A percentile compares a stretch with the other conserved stretches of the same genome.
Conservation (phyloP, 2,113 vertebrate genomes). For the Sakesphorus luctuosus region DNA sequence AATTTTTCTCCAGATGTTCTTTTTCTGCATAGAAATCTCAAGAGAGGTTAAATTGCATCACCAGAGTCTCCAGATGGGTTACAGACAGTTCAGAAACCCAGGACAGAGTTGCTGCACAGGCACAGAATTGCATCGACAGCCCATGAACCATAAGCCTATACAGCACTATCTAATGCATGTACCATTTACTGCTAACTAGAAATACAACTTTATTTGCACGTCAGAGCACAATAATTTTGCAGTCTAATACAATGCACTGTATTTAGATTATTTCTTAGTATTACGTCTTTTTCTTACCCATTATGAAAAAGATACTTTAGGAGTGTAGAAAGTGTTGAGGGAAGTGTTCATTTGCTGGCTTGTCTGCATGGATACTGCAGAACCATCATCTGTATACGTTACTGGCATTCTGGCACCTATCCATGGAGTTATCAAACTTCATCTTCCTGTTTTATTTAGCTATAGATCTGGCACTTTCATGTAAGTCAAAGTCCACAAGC, state of each 20-base stretch:
- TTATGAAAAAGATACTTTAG: background rate
- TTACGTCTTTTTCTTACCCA: background rate
- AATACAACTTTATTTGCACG: background rate
- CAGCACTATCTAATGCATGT: background rate
- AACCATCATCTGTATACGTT: background rate
- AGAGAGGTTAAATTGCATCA: background rate
- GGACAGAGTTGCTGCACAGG: background rate
- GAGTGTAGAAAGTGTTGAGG: background rate
- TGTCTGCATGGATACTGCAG: background rate
- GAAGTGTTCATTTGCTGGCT: background rate
- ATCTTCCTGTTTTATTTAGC: conserved; percentile 2
- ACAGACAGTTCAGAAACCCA: background rate
- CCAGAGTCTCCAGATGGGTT: background rate
- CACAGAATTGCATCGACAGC: background rate
- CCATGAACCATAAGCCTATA: background rate
- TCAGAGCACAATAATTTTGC: background rate
- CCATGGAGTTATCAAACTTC: background rate
- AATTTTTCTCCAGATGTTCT: background rate
- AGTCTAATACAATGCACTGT: background rate
- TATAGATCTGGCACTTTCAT: background rate
- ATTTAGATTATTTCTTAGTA: background rate
- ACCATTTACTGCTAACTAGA: background rate
- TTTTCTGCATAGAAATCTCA: background rate
- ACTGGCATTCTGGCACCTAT: background rate
- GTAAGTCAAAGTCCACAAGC: background rate